Base-by-base conservation (phyloP, 2,113 vertebrate species). In the Aphyosemion australe region DNA sequence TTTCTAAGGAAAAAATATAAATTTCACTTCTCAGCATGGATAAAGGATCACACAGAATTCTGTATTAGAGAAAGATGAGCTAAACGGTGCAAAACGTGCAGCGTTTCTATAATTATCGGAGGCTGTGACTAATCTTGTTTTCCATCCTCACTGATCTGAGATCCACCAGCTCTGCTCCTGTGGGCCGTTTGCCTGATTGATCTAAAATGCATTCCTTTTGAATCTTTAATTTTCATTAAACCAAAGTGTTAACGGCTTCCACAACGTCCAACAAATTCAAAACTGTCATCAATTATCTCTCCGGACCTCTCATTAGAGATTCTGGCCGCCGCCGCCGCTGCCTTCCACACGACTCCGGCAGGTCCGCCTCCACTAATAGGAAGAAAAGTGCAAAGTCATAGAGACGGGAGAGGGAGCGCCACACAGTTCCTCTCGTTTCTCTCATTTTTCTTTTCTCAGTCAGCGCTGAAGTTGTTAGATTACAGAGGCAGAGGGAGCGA, bases 221-320 rank as follows among this genome's bases (percentile, higher is more conserved):
- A 87, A 88, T 90, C 81, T 84, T 89, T 87, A 86, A 89, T 88
- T 84, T 80, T 88, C 84, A 89, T 89, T 89, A 84, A 84, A 63
- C 61, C 10, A 64, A 76, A 82, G 71, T 52, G 72, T 76, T 61
- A 64, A 74, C 66, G 59, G 65, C 59, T 61, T 39, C 9, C 65
- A 63, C 79, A 79, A 76, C 79, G 64, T 52, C 74, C 59, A 65
- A 56, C 70, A 79, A 80, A 88, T 86, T 83, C 84, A 73, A 78
- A 85, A 84, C 83, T 71, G 78, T 74, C 76, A 74, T 87, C 70
- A 80, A 78, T 87, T 88, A 85, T 88, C 64, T 70, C 66, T 55
- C 39, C 39, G 61, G 73, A 69, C 65, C 60, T 79, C 86, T 89
- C 83, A 90, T 90, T 88, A 88, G 72, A 70, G 67, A 88, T 87